Conservation (phyloP, 2,888 invertebrate genomes). For the Mimas tiliae region DNA sequence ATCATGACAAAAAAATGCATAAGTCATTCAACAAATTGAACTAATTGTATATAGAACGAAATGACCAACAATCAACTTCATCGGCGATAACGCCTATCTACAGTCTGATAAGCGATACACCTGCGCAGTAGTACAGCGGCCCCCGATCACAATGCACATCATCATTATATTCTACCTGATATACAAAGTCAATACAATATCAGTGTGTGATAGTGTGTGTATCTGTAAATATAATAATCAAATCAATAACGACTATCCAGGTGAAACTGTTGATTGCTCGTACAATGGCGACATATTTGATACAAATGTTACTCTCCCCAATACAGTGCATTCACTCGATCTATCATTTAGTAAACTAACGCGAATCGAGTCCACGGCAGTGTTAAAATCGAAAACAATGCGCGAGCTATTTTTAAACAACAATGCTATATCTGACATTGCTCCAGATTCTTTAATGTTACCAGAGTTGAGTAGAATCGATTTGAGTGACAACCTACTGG, state of each 20-base stretch:
- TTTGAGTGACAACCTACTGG: constrained; percentile 69
- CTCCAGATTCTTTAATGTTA: constrained; percentile 55
- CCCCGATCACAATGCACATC: constrained; percentile 17
- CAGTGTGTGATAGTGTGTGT: constrained; percentile 63
- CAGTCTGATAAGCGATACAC: constrained; percentile 39
- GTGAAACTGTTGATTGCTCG: constrained; percentile 64
- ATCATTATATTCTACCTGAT: constrained; percentile 32
- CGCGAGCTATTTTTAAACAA: constrained; percentile 56
- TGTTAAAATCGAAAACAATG: constrained; percentile 59
- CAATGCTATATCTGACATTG: constrained; percentile 62
- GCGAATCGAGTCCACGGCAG: constrained; percentile 43
- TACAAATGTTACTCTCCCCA: constrained; percentile 55
- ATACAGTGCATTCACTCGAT: constrained; percentile 57
- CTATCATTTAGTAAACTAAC: constrained; percentile 67
- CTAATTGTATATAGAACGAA: constrained; percentile 47
- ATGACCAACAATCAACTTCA: constrained; percentile 65
- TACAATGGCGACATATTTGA: constrained; percentile 46
- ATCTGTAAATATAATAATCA: constrained; percentile 52
- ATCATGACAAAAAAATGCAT: not conserved
- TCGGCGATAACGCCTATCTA: constrained; percentile 57
- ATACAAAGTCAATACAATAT: constrained; percentile 47
- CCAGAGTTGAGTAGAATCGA: constrained; percentile 67
- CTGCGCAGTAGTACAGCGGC: constrained; percentile 29
- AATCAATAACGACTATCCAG: constrained; percentile 52
- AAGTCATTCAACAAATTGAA: constrained; percentile 33